Conservation (phyloP, 2,888 invertebrate genomes). For the Timandra comae region DNA sequence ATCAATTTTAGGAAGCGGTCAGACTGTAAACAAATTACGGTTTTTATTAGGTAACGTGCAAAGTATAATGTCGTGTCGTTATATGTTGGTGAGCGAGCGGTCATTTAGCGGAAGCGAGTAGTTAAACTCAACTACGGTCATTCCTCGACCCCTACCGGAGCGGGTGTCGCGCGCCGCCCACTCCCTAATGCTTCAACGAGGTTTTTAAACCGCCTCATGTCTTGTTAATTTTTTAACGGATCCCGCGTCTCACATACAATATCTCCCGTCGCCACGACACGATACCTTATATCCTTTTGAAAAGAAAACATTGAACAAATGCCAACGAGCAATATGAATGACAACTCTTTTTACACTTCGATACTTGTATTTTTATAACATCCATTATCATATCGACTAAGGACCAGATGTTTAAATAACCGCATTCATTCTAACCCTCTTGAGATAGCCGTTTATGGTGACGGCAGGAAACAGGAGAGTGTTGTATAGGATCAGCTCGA, state of each 20-base stretch:
- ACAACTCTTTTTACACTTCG: slow-evolving; percentile 11
- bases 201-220: slow-evolving; percentile 45
- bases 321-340: slow-evolving; percentile 11
- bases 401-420: slow-evolving; percentile 27
- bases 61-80: slow-evolving; percentile 34
- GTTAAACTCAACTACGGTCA: slow-evolving; percentile 70
- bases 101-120: slow-evolving; percentile 62
- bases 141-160: slow-evolving; percentile 48
- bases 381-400: slow-evolving; percentile 1
- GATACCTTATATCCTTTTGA: slow-evolving; percentile 42
- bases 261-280: slow-evolving; percentile 28
- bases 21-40: too few species aligned
- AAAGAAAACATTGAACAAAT: slow-evolving; percentile 37
- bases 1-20: slow-evolving; percentile 5
- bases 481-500: slow-evolving; percentile 61
- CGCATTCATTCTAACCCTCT: slow-evolving; percentile 24
- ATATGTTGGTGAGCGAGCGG: slow-evolving; percentile 32
- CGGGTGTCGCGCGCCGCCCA: slow-evolving; percentile 58
- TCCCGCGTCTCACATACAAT: slow-evolving; percentile 51
- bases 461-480: slow-evolving; percentile 53
- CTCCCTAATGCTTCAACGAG: slow-evolving; percentile 47
- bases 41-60: neutral
- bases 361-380: too few species aligned
- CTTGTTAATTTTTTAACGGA: slow-evolving; percentile 50
- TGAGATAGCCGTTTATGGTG: slow-evolving; percentile 33